Conservation (phyloP, 2,797 vertebrate genomes). For the Ctenopoma kingsleyae region DNA sequence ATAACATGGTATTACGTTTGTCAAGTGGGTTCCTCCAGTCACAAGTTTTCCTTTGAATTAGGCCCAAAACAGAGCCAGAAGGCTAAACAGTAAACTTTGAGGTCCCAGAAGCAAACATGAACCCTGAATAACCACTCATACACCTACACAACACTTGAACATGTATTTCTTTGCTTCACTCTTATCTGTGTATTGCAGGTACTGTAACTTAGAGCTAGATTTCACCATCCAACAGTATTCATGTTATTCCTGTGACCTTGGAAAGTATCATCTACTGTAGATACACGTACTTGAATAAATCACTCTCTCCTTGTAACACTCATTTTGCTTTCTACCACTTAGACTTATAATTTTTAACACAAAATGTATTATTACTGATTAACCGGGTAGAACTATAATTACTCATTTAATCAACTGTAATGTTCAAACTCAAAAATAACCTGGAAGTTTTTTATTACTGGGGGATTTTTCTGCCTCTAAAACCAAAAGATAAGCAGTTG, state of each 20-base stretch:
- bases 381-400: constrained; percentile 14
- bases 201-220: constrained; percentile 2
- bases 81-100: constrained; percentile 7
- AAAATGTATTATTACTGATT: not conserved
- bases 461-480: not conserved
- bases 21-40: not conserved
- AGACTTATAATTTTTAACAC: not conserved
- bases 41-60: constrained; percentile 6
- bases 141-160: constrained; percentile 25
- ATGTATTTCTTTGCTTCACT: constrained; percentile 1
- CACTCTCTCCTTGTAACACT: not conserved
- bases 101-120: constrained; percentile 2
- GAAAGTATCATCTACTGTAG: not conserved
- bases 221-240: not conserved
- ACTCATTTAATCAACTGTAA: constrained; percentile 7
- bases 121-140: constrained; percentile 17
- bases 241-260: constrained; percentile 23
- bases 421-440: constrained; percentile 6
- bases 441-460: not conserved
- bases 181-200: constrained; percentile 34
- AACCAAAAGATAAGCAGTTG: not conserved
- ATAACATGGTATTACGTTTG: not conserved
- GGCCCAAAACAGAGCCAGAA: constrained; percentile 11
- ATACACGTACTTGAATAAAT: not conserved
- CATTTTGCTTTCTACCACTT: not conserved